These are phyloP conservation scores for Cirrhinus molitorella DNA, from an alignment of 2,797 vertebrate genomes.

Conservation along the genomic window DNA sequence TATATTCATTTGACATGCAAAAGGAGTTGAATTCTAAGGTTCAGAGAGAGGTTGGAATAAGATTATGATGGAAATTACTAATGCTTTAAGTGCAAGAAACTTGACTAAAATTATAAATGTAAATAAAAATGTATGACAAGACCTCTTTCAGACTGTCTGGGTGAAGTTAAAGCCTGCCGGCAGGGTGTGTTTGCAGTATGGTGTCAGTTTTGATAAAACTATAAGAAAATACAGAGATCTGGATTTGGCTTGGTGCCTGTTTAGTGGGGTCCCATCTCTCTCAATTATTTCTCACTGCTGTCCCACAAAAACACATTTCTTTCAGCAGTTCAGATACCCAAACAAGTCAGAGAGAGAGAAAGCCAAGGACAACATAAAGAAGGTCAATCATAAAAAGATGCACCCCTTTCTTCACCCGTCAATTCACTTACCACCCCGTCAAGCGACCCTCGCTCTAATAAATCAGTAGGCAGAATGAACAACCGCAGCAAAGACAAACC, in stretches of 20 bases:
- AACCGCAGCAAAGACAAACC: constrained; percentile 39
- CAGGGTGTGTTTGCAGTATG: not conserved
- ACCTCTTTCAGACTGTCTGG: not conserved
- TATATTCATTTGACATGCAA: not conserved
- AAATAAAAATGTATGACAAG: not conserved
- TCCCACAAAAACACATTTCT: constrained; percentile 17
- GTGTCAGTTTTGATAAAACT: constrained; percentile 16
- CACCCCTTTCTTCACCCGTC: constrained; percentile 29
- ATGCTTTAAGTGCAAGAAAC: not conserved
- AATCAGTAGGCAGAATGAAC: constrained; percentile 37
- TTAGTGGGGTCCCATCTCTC: constrained; percentile 1
- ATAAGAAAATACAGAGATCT: constrained; percentile 11
- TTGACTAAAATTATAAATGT: not conserved
- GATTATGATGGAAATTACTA: not conserved
- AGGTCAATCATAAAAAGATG: not conserved
- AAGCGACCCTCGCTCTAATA: constrained; percentile 35
- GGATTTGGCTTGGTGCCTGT: constrained; percentile 28
- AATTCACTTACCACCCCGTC: constrained; percentile 33
- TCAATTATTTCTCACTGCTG: constrained; percentile 11
- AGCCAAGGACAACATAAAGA: not conserved
- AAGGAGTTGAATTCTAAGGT: not conserved
- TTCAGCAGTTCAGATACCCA: constrained; percentile 8
- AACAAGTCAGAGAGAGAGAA: constrained; percentile 10
- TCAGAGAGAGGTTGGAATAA: not conserved
- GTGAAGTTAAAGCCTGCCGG: not conserved